phyloP scores from a whole-genome alignment of 1,140 invertebrate species.

The Lepidurus arcticus region DNA sequence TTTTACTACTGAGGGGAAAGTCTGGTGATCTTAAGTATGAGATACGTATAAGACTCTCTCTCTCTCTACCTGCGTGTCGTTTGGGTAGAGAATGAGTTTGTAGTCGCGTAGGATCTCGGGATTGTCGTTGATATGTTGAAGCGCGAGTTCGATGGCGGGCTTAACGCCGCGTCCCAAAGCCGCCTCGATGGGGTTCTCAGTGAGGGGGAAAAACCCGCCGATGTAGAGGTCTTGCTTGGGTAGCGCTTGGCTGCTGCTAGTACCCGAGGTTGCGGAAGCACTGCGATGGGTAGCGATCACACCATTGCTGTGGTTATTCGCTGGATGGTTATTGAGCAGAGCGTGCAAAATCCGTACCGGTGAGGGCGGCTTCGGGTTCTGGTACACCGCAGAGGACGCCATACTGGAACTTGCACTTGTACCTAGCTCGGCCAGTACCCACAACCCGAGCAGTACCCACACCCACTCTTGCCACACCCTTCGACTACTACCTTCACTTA shows the following conservation, averaged over 20 bases:
- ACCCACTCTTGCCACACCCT: not conserved
- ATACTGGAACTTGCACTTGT: not conserved
- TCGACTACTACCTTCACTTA: not conserved
- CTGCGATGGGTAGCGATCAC: not conserved
- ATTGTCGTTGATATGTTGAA: slow-evolving; percentile 88
- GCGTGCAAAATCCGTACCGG: slow-evolving; percentile 8
- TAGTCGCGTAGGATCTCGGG: slow-evolving; percentile 75
- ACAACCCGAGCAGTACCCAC: not conserved
- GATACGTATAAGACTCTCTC: not conserved
- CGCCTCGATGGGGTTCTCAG: slow-evolving; percentile 58
- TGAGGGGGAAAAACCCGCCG: slow-evolving; percentile 84
- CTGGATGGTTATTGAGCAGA: not conserved
- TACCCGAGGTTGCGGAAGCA: slow-evolving; percentile 22
- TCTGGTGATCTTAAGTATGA: slow-evolving; percentile 2
- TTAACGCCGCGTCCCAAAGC: slow-evolving; percentile 78
- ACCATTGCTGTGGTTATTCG: not conserved
- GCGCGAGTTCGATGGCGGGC: slow-evolving; percentile 83
- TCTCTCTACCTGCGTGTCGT: slow-evolving; percentile 78
- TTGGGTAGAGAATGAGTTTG: slow-evolving; percentile 87
- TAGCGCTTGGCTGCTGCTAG: not conserved
- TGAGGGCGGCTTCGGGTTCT: not conserved
- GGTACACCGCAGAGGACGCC: not conserved
- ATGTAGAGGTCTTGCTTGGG: slow-evolving; percentile 69
- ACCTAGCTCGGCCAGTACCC: not conserved
- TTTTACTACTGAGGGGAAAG: not conserved